Evolutionary conservation across 2,888 invertebrate species (phyloP).

Genomic region (Leptarthrus brevirostris): DNA sequence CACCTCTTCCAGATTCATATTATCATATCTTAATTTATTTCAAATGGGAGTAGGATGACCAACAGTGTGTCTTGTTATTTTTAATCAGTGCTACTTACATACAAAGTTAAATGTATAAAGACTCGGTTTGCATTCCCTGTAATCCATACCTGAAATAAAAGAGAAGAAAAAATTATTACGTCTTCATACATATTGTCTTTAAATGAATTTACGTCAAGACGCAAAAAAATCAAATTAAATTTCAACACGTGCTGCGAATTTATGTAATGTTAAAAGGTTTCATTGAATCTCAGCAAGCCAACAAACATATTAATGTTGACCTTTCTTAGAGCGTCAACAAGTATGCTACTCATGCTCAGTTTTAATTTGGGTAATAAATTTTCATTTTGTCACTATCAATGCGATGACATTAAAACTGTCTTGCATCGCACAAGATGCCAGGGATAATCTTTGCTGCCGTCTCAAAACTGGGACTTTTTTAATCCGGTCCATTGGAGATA

Average conservation of each 20-base stretch:
- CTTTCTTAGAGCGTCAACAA: slow-evolving; percentile 2
- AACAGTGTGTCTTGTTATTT: too few species aligned
- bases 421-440: not conserved
- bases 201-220: too few species aligned
- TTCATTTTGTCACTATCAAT: slow-evolving; percentile 38
- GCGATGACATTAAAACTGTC: slow-evolving; percentile 15
- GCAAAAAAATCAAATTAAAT: not conserved
- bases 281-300: not conserved
- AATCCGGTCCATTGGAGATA: slow-evolving; percentile 1
- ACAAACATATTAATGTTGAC: not conserved
- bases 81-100: too few species aligned
- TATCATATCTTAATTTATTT: too few species aligned
- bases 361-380: slow-evolving; percentile 41
- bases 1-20: too few species aligned
- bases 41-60: too few species aligned
- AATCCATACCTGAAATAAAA: not conserved
- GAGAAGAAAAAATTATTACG: not conserved
- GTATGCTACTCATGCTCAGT: not conserved
- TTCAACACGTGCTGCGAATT: not conserved
- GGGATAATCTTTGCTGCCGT: not conserved
- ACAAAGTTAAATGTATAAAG: too few species aligned
- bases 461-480: slow-evolving; percentile 2
- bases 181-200: not conserved
- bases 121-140: not conserved
- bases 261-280: not conserved